Base-by-base conservation (phyloP, 2,113 vertebrate species). In the Xerus inauris region DNA sequence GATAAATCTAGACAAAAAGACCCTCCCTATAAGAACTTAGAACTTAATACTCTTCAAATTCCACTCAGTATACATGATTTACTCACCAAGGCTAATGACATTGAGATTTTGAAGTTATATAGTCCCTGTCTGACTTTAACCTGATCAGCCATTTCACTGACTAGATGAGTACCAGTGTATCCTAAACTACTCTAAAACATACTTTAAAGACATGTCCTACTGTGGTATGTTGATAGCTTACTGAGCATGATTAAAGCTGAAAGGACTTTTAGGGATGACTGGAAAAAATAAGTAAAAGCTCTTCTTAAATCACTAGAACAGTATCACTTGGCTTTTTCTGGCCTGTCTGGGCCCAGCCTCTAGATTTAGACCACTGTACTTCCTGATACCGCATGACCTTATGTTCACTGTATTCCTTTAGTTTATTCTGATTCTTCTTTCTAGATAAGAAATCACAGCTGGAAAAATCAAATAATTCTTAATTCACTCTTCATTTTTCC, bases 391-490 rank as follows among this genome's bases (percentile, higher is more conserved):
- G 42, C 26, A 73, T 62, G 59, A 35, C 40, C 30, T 75, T 75
- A 51, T 51, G 16, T 64, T 85, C 45, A 47, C 51, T 59, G 1
- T 51, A 51, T 47, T 95, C 5, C 64, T 91, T 73, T 38, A 73
- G 26, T 91, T 90, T 82, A 26, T n/a, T 65, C 42, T 93, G 45
- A 69, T 75, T 17, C 12, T 16, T 93, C 84, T 93, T 91, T 88
- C 77, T 80, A 91, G 72, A 73, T 92, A 65, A 96, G 30, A 94
- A 92, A 82, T 47, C 45, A 81, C 42, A 91, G 75, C 17, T 81
- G 49, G 42, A 28, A 76, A 77, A 77, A 81, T 24, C 14, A 86
- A 59, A 75, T 69, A 49, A 54, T 90, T 91, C 30, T 91, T 94
- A 67, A 73, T 51, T 89, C 67, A 35, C 65, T 95, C 77, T 76